Base-by-base conservation (phyloP, 2,113 vertebrate species). In the Heterotilapia buettikoferi region DNA sequence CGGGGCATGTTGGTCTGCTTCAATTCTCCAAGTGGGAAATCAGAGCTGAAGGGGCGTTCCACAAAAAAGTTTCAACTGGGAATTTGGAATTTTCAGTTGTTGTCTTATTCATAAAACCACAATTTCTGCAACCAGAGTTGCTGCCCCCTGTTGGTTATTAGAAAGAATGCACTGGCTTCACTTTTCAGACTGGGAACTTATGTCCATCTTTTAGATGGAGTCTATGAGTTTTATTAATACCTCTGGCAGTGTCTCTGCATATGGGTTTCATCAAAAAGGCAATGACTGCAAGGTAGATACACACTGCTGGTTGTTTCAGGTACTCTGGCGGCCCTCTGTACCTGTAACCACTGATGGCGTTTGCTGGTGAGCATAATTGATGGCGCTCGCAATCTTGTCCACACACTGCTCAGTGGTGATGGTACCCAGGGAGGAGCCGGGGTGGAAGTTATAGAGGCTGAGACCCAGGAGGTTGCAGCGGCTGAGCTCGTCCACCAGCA, bases 401-500 rank as follows among this genome's bases (percentile, higher is more conserved):
- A 96, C 73, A 83, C 96, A 97, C 85, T 97, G 87, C 76, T 95
- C 91, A 6, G 94, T 95, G 82, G 89, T 94, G 89, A 96, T 96
- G 86, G 92, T 88, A 38, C 95, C 95, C 53, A 97, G 83, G 33
- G 96, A 94, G 54, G 97, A 95, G 11, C 97, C 97, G 1, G 97
- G 97, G 91, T 97, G 97, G 50, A 97, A 95, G 94, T 97, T 97
- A 85, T 96, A 97, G 57, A 95, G 89, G 33, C 66, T 89, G 57
- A 97, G 96, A 3, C 97, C 97, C 66, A 97, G 94, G 18, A 92
- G 84, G 87, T 89, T 94, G 90, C 97, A 97, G 79, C 96, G 96
- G 50, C 89, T 93, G 63, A 97, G 94, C 89, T 97, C 97, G 59
- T 97, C 96, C 73, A 97, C 94, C 80, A 97, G 91, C 95, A 97